phyloP scores from a whole-genome alignment of 2,797 vertebrate species.

The Rhinichthys osculus region DNA sequence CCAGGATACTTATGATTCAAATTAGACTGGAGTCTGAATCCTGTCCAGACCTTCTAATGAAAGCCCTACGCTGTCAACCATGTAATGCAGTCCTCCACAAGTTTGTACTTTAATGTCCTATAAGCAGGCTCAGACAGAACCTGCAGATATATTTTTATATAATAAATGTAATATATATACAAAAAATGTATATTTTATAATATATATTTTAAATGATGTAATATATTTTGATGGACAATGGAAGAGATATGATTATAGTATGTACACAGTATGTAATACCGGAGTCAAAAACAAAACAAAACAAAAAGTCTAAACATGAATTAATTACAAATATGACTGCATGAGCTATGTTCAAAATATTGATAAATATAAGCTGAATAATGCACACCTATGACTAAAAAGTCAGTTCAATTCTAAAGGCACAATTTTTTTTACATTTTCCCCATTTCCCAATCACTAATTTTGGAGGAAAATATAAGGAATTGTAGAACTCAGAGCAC shows the following conservation, averaged over 20 bases:
- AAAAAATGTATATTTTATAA: background rate
- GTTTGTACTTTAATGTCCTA: background rate
- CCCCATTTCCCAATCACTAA: background rate
- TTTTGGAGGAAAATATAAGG: background rate
- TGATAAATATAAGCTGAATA: background rate
- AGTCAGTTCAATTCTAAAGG: no score
- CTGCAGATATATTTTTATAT: background rate
- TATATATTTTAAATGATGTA: no score
- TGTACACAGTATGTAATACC: background rate
- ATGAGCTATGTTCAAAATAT: no score
- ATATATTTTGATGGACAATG: no score
- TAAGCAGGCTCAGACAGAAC: background rate
- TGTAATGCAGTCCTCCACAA: background rate
- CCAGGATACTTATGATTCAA: conserved; percentile 36
- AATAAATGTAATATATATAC: background rate
- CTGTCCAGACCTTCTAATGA: background rate
- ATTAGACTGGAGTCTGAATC: conserved; percentile 23
- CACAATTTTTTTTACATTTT: no score
- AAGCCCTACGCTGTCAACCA: background rate
- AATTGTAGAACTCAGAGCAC: background rate
- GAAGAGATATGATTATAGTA: background rate
- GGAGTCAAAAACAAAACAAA: background rate
- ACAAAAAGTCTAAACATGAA: background rate
- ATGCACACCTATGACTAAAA: no score
- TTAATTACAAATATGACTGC: background rate